Conservation (phyloP, 2,888 invertebrate species). For the Xanthia togata region DNA sequence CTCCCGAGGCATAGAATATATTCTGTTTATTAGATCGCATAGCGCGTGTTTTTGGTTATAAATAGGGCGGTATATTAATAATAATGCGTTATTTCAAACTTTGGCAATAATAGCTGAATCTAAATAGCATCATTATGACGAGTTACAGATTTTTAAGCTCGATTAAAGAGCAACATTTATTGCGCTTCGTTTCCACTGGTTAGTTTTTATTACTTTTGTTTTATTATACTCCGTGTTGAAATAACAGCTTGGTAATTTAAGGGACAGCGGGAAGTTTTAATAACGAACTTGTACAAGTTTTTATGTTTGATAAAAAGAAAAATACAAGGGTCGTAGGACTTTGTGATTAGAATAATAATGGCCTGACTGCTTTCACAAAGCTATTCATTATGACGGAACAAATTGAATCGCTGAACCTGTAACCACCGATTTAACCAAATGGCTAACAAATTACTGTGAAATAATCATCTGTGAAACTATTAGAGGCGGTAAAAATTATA, state of each 20-base stretch:
- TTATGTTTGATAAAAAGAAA: conserved; percentile 10
- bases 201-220: conserved; percentile 55
- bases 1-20: conserved; percentile 38
- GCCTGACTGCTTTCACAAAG: background rate
- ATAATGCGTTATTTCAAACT: conserved; percentile 38
- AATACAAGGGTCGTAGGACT: background rate
- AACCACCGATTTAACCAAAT: conserved; percentile 6
- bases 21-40: conserved; percentile 54
- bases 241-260: conserved; percentile 49
- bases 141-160: conserved; percentile 24
- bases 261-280: conserved; percentile 31
- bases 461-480: conserved; percentile 42
- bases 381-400: conserved; percentile 28
- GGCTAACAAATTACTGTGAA: conserved; percentile 9
- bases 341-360: conserved; percentile 20
- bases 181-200: conserved; percentile 37
- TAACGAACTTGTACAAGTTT: conserved; percentile 32
- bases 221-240: conserved; percentile 50
- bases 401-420: conserved; percentile 16
- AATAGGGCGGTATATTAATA: conserved; percentile 39
- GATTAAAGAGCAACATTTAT: conserved; percentile 24
- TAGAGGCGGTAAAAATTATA: conserved; percentile 29
- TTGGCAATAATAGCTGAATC: conserved; percentile 31
- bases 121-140: conserved; percentile 34
- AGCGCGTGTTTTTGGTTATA: conserved; percentile 44